Conservation (phyloP, 2,888 invertebrate genomes). For the Gisinianus flammeolus region DNA sequence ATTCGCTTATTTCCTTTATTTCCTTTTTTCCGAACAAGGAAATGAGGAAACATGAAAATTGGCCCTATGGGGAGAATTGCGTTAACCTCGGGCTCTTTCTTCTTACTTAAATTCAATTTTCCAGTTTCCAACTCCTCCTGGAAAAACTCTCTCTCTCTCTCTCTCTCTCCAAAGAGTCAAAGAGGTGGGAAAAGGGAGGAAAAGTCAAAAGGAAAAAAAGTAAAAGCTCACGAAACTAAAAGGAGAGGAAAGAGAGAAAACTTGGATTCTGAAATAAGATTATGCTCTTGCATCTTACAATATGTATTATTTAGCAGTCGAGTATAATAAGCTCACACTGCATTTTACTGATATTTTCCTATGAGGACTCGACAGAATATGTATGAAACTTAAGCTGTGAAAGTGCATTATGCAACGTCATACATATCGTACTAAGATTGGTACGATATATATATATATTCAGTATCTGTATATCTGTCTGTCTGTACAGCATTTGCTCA, state of each 20-base stretch:
- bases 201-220: too few relatives aligned
- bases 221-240: too few relatives aligned
- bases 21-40: slow-evolving; percentile 10
- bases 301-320: not conserved
- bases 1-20: slow-evolving; percentile 10
- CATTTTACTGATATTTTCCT: not conserved
- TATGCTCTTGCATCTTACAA: not conserved
- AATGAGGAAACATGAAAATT: slow-evolving; percentile 22
- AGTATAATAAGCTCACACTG: not conserved
- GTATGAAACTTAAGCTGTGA: too few relatives aligned
- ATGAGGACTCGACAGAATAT: too few relatives aligned
- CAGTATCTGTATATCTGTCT: too few relatives aligned
- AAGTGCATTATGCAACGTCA: not conserved
- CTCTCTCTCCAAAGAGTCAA: not conserved
- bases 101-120: slow-evolving; percentile 15
- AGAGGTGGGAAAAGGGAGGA: not conserved
- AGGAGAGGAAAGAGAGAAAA: not conserved
- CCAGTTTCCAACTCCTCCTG: not conserved
- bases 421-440: too few relatives aligned
- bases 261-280: not conserved
- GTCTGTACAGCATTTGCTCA: too few relatives aligned
- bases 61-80: slow-evolving; percentile 15
- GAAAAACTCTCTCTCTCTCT: not conserved
- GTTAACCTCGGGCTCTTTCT: slow-evolving; percentile 15
- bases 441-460: too few relatives aligned